Percentiles rank a stretch among this genome's conserved stretches.
These are phyloP conservation scores for Spisula solida DNA, from an alignment of 2,888 invertebrate species.

Conservation along the genomic window DNA sequence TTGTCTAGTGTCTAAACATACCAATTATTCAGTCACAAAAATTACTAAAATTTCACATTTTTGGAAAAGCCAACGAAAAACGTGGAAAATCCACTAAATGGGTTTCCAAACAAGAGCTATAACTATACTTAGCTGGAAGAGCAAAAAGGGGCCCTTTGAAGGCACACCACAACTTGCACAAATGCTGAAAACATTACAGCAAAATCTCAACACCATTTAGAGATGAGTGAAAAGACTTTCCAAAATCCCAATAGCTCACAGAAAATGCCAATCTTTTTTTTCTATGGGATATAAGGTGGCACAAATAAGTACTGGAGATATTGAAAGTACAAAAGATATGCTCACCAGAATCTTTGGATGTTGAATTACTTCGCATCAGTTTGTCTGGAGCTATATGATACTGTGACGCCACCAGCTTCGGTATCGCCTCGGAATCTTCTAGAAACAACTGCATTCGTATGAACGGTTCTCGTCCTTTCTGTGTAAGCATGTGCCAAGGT, in stretches of 20 bases:
- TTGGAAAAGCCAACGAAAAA: neutral
- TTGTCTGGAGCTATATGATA: constrained; percentile 99
- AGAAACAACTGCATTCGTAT: constrained; percentile 94
- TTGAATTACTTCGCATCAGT: constrained; percentile 93
- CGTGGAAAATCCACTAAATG: too few relatives aligned
- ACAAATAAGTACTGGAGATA: neutral
- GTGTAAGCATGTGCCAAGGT: constrained; percentile 99
- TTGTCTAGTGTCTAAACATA: neutral
- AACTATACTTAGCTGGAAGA: too few relatives aligned
- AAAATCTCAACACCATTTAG: too few relatives aligned
- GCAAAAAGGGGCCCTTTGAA: too few relatives aligned
- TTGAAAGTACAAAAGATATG: neutral
- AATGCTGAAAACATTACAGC: too few relatives aligned
- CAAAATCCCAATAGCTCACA: too few relatives aligned
- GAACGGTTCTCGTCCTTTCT: constrained; percentile 95
- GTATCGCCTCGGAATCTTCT: constrained; percentile 97
- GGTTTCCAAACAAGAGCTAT: too few relatives aligned
- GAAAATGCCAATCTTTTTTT: too few relatives aligned
- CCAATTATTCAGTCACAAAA: neutral
- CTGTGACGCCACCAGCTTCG: constrained; percentile 97
- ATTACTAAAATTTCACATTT: neutral
- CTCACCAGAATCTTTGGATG: constrained; percentile 61
- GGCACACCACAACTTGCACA: too few relatives aligned
- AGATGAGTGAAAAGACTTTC: too few relatives aligned
- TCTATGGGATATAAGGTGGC: too few relatives aligned